These are phyloP conservation scores for Tridacna crocea DNA, from an alignment of 2,888 invertebrate species.

Conservation along the genomic window DNA sequence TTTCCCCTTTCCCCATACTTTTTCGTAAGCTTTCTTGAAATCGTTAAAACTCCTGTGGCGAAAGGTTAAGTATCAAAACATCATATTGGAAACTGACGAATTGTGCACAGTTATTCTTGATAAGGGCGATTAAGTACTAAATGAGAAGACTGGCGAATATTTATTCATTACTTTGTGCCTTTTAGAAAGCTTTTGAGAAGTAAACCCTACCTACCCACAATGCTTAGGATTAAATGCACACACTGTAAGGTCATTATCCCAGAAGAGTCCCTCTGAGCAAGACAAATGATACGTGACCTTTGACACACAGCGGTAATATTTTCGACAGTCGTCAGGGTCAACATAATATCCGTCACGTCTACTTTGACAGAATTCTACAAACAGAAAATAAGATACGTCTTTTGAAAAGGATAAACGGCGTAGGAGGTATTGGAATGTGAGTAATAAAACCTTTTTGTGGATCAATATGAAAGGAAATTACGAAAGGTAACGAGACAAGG, in stretches of 20 bases:
- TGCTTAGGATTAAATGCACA: conserved; percentile 6
- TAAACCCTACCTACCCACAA: neutral
- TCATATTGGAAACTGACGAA: no score
- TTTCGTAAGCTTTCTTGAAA: no score
- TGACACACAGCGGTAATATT: conserved; percentile 9
- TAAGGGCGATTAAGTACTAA: neutral
- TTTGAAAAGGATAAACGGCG: neutral
- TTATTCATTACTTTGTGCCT: neutral
- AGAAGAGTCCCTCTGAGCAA: conserved; percentile 17
- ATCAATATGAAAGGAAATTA: neutral
- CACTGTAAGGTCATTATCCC: conserved; percentile 3
- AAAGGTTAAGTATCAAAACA: neutral
- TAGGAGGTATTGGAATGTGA: no score
- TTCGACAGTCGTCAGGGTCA: conserved; percentile 20
- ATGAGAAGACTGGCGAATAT: neutral
- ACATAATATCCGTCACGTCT: neutral
- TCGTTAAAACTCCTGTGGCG: neutral
- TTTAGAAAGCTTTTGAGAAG: neutral
- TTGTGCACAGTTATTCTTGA: no score
- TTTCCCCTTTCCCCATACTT: neutral
- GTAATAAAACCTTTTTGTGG: neutral
- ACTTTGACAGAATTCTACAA: conserved; percentile 11
- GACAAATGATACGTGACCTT: neutral
- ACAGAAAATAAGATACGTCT: neutral
- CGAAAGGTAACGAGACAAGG: no score